Percentiles rank a stretch among this genome's conserved stretches.
phyloP scores from a whole-genome alignment of 2,888 invertebrate genomes.

The Microdon myrmicae region DNA sequence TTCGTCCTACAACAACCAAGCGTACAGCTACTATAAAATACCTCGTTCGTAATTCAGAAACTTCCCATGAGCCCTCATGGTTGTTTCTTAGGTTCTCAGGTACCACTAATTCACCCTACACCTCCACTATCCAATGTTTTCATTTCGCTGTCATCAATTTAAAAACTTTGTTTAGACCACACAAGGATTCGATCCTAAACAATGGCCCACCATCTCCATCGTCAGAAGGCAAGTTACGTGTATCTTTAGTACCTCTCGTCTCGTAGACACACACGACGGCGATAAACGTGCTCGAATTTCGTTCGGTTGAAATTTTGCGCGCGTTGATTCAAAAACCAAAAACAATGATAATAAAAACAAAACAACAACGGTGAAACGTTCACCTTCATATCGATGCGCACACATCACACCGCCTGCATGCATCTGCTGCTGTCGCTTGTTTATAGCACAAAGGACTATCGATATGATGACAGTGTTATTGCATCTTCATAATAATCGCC shows the following conservation, averaged over 20 bases:
- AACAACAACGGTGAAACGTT: conserved; percentile 11
- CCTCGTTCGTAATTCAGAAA: too few relatives aligned
- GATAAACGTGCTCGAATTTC: conserved; percentile 44
- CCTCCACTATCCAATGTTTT: conserved; percentile 25
- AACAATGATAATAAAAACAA: conserved; percentile 10
- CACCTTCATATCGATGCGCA: conserved; percentile 25
- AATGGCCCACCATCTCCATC: conserved; percentile 32
- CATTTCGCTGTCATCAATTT: conserved; percentile 39
- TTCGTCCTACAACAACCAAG: too few relatives aligned
- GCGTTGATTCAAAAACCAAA: conserved; percentile 36
- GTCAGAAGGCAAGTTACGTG: conserved; percentile 1
- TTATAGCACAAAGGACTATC: conserved; percentile 49
- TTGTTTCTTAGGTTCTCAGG: too few relatives aligned
- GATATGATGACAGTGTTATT: conserved; percentile 21
- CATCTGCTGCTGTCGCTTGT: conserved; percentile 32
- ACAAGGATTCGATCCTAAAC: conserved; percentile 31
- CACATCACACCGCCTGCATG: conserved; percentile 45
- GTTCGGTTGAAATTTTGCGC: conserved; percentile 48
- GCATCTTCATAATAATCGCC: conserved; percentile 32
- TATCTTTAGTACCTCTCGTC: too few relatives aligned
- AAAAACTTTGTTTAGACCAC: conserved; percentile 36
- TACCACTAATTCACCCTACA: conserved; percentile 11
- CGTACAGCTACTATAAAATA: too few relatives aligned
- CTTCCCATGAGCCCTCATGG: too few relatives aligned
- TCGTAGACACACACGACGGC: conserved; percentile 36